Evolutionary conservation across 2,113 vertebrate genomes (phyloP), one percentile per base, ranked within the genome.

Genomic region (Shinisaurus crocodilurus): DNA sequence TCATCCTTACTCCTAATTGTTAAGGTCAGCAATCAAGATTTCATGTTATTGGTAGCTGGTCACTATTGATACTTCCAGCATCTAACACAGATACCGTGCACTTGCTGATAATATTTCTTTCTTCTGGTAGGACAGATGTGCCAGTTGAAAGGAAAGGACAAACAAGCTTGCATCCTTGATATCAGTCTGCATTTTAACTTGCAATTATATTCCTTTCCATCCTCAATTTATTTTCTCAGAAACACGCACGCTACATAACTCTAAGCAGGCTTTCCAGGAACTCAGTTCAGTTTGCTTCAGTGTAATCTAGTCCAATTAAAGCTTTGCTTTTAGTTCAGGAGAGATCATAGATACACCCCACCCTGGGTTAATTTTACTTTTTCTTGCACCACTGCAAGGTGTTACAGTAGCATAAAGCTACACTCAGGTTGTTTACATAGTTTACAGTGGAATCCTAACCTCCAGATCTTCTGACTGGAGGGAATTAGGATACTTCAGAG

Each of bases 41-140:
- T 93, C 87, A 70, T 85, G 79, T 84, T 75, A 63, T 91, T 85
- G 82, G 92, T 93, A 90, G 89, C 57, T 90, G 93, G 57, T 40
- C 45, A 76, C 27, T 76, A 92, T 92, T 95, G 94, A 92, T 95
- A 95, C 92, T 90, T 48, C 83, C 95, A 92, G 72, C 72, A 85
- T 82, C 81, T 93, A 72, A 82, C 83, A 91, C 90, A 72, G 6
- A 37, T 90, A 88, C 92, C 79, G 89, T 88, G 90, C 89, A 88
- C 90, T 81, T 86, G 70, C 89, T 94, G 95, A 93, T 93, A 87
- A 8, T 15, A 87, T 91, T 92, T 93, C 93, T 96, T 93, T 5
- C 12, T 86, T 37, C 5, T 43, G 91, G 87, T 93, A 85, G 76
- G n/a, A 92, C 89, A 92, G 91, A 82, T 48, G 32, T n/a, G 88